Base-by-base conservation (phyloP, 2,797 vertebrate genomes). In the Arctocebus calabarensis region DNA sequence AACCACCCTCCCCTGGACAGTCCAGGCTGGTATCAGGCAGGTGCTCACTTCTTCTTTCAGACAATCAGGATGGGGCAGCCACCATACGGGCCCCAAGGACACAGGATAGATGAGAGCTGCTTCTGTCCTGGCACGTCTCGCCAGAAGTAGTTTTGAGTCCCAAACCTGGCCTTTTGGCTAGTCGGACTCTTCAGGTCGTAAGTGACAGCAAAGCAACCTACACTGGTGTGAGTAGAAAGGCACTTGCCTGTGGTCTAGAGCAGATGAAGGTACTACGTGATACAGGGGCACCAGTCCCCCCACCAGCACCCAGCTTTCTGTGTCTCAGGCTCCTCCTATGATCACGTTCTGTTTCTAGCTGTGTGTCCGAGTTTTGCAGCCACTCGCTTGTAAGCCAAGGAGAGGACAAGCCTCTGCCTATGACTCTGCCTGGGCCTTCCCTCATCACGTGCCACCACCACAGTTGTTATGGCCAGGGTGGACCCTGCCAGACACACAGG, bases 1-100 rank as follows among this genome's bases (percentile, higher is more conserved):
- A 0, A n/a, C 7, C 3, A 3, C 3, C 3, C 17, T 1, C 0
- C 7, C 2, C 1, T n/a, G 0, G 16, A 29, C 13, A 0, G 16
- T 5, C 12, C 1, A 12, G 66, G 29, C 23, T 25, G 2, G 32
- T 11, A 0, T 1, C 7, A 10, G 29, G 25, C 32, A 6, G 1
- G 25, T 0, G 4, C 37, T 40, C 5, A 0, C 16, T 23, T 13
- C 17, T n/a, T 13, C 14, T 59, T 7, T 1, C 9, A 0, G 5
- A 43, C 1, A 0, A 2, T 27, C 4, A 2, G 61, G 52, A 9
- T 1, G 2, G 66, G 59, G 59, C 37, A 1, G 48, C 22, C 9
- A 25, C 83, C 45, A 10, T 1, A 19, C 4, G 12, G 27, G 5
- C 6, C 7, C 6, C 10, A 6, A 0, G 2, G 52, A 52, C 40